phyloP scores from a whole-genome alignment of 1,140 invertebrate genomes.

The Theocolax elegans region DNA sequence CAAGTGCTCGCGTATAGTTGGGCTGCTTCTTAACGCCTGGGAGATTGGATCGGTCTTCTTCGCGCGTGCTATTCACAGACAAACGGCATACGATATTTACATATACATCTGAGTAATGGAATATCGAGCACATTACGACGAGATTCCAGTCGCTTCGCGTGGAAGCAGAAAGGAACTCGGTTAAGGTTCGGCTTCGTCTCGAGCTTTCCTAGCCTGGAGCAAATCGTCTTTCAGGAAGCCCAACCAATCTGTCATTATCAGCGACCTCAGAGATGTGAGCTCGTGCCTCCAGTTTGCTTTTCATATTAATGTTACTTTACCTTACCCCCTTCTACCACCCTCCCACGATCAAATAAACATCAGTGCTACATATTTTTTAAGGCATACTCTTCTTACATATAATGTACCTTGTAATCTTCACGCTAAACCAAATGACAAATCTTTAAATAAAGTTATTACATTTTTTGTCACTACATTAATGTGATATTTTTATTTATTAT shows the following conservation, averaged over 20 bases:
- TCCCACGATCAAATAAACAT: conserved; percentile 3
- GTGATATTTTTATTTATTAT: too few species aligned
- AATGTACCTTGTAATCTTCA: too few species aligned
- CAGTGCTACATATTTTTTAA: background rate
- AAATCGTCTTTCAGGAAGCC: background rate
- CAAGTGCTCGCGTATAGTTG: too few species aligned
- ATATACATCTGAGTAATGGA: conserved; percentile 42
- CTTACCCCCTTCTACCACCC: background rate
- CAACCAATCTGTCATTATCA: conserved; percentile 19
- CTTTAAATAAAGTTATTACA: too few species aligned
- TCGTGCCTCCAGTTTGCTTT: conserved; percentile 1
- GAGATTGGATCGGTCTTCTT: too few species aligned
- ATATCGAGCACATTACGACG: conserved; percentile 46
- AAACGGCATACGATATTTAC: conserved; percentile 32
- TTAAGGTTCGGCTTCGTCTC: background rate
- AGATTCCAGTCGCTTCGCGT: conserved; percentile 29
- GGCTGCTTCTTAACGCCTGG: too few species aligned
- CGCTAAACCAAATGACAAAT: too few species aligned
- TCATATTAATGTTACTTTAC: background rate
- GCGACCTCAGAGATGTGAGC: background rate
- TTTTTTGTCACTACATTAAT: too few species aligned
- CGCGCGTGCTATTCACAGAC: background rate
- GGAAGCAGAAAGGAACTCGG: conserved; percentile 5
- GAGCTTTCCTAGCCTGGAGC: background rate
- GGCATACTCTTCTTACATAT: too few species aligned